Base-by-base conservation (phyloP, 2,888 invertebrate species). In the Mythimna impura region DNA sequence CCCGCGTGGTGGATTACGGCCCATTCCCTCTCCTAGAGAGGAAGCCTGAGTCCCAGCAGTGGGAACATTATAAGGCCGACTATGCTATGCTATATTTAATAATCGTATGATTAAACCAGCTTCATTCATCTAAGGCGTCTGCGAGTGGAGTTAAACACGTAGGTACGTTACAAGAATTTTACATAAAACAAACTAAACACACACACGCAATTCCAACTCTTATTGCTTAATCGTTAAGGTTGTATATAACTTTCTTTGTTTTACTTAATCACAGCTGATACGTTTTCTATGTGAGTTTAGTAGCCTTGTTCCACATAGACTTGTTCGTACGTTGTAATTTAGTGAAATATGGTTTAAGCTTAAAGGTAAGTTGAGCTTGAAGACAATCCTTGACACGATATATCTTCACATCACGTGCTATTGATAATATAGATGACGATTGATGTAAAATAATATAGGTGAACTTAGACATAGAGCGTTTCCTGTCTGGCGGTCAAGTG, bases 281-380 rank as follows among this genome's bases (percentile, higher is more conserved):
- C 62, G 73, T 78, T 85, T 78, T 77, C 81, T 80, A 80, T 77
- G 78, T 83, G 81, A 83, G 83, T 81, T 85, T 76, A 81, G 77
- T 80, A 90, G 86, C 91, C 91, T 91, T 88, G 91, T 88, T 87
- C 90, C 76, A 88, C 85, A 87, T 90, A 84, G 66, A 76, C 82
- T 82, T 71, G 73, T 79, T 78, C 70, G 75, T 82, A 77, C 67
- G 68, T 71, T 81, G 84, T 83, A 86, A 86, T 88, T 88, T 87
- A 86, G 81, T 79, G 71, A 67, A 86, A 80, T 84, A 74, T 76
- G 86, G 84, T 81, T 65, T 79, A 78, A 86, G 77, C 78, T 86
- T 55, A 75, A 71, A 3, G 43, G 43, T 36, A 73, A 72, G 57
- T 73, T 74, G 71, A 80, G 80, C 80, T 85, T 77, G 73, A 73